Evolutionary conservation across 1,140 invertebrate genomes (phyloP).

Genomic region (Conopomorpha cramerella): DNA sequence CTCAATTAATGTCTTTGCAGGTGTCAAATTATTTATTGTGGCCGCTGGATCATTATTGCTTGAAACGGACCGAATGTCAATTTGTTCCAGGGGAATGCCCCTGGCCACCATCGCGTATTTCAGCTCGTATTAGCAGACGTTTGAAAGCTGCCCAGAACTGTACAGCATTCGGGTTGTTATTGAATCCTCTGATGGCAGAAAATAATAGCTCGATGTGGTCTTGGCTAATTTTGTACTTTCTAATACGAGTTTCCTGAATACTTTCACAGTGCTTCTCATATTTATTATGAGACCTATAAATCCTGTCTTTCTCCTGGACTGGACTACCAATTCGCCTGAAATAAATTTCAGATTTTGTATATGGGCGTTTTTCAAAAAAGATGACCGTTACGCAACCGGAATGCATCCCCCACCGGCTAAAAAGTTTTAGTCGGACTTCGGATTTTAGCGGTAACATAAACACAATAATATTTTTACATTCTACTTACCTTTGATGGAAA

Average conservation of each 20-base stretch:
- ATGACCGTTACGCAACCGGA: no score
- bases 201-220: slow-evolving; percentile 13
- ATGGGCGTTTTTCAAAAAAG: no score
- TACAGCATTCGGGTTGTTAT: slow-evolving; percentile 11
- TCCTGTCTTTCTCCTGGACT: slow-evolving; percentile 9
- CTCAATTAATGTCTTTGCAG: neutral
- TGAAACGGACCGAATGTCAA: neutral
- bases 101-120: neutral
- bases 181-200: slow-evolving; percentile 7
- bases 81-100: slow-evolving; percentile 3
- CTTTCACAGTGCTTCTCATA: slow-evolving; percentile 5
- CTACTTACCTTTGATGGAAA: no score
- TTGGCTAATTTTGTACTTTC: slow-evolving; percentile 11
- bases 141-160: slow-evolving; percentile 11
- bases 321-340: slow-evolving; percentile 2
- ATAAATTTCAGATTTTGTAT: slow-evolving; percentile 6
- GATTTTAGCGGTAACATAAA: no score
- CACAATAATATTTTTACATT: no score
- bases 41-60: neutral
- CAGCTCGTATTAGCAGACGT: neutral
- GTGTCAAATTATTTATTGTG: neutral
- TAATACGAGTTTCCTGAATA: slow-evolving; percentile 5
- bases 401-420: no score
- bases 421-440: no score
- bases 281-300: slow-evolving; percentile 8